Evolutionary conservation across 2,113 vertebrate species (phyloP).

Genomic region (Corythaeola cristata): DNA sequence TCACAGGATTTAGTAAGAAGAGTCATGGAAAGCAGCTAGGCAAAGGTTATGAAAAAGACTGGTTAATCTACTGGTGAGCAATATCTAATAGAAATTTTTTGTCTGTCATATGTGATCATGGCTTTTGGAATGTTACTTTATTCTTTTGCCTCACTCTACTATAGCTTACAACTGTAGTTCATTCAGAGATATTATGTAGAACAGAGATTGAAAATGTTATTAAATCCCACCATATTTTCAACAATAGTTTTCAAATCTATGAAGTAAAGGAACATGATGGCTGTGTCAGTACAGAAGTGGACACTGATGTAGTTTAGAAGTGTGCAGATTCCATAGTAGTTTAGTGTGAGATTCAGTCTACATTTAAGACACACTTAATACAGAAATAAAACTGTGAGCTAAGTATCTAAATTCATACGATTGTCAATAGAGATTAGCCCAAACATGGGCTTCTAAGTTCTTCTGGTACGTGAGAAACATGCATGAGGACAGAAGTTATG

Average conservation of each 20-base stretch:
- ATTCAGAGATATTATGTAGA: not conserved
- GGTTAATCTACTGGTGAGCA: not conserved
- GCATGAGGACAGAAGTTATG: not conserved
- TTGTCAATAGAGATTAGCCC: not conserved
- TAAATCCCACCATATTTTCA: not conserved
- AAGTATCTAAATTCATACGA: not conserved
- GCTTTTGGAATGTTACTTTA: not conserved
- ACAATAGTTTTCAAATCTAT: not conserved
- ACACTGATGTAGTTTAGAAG: not conserved
- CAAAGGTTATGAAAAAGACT: not conserved
- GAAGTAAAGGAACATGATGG: not conserved
- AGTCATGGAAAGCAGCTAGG: not conserved
- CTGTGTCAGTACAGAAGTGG: not conserved
- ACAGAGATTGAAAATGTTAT: not conserved
- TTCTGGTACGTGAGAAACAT: not conserved
- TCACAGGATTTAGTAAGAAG: not conserved
- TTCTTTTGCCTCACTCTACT: not conserved
- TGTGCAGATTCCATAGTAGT: not conserved
- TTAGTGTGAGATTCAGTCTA: not conserved
- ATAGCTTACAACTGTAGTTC: not conserved
- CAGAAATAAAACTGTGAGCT: not conserved
- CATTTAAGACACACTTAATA: not conserved
- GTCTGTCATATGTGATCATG: not conserved
- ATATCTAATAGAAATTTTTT: not conserved
- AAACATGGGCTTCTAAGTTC: not conserved